Base-by-base conservation (phyloP, 1,140 invertebrate species). In the Orchesella cincta region DNA sequence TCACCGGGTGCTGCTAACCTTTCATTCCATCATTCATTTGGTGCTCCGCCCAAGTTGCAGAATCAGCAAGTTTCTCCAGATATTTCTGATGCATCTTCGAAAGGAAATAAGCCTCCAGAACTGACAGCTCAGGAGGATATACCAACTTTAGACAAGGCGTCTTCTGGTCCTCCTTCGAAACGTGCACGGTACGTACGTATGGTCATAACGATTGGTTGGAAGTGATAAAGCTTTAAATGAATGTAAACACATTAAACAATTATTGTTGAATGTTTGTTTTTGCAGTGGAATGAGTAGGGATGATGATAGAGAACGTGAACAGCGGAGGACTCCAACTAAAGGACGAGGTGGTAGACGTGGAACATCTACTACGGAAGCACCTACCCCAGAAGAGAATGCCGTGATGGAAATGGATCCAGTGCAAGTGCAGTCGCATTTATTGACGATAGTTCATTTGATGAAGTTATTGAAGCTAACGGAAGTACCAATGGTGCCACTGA, bases 151-250 rank as follows among this genome's bases (percentile, higher is more conserved):
- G 77, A 75, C 26, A 78, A 78, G 36, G 20, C 64, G 3, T 39
- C 77, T 0, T 29, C 28, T 5, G 62, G 62, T 12, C 57, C 64
- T 8, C 75, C 75, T 34, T 46, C 71, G 0, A 79, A 79, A 73
- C 51, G 76, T 33, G 62, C 76, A n/a, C 78, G 78, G 78, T 79
- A 70, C 76, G 78, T n/a, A n/a, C n/a, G n/a, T n/a, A n/a, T n/a
- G n/a, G n/a, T n/a, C n/a, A n/a, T n/a, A n/a, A n/a, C n/a, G n/a
- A n/a, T n/a, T n/a, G n/a, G n/a, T n/a, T n/a, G n/a, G n/a, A n/a
- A n/a, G n/a, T n/a, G n/a, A n/a, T n/a, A n/a, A n/a, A n/a, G n/a
- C n/a, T n/a, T n/a, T n/a, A n/a, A n/a, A n/a, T n/a, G n/a, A n/a
- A n/a, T n/a, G n/a, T n/a, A n/a, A n/a, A n/a, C n/a, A n/a, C n/a